Conservation (phyloP, 2,113 vertebrate species). For the Xiphophorus couchianus region DNA sequence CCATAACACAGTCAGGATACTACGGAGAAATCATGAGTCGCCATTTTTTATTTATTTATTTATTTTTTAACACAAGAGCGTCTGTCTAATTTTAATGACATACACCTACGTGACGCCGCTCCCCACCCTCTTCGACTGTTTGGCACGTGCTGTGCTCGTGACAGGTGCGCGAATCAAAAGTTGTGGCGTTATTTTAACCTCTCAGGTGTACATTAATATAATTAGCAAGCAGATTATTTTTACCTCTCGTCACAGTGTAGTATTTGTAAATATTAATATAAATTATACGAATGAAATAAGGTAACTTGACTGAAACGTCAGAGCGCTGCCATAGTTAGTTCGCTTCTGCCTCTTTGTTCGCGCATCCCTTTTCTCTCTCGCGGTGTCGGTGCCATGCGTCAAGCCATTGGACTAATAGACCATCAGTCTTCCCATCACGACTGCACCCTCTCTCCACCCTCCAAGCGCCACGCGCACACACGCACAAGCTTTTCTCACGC, state of each 20-base stretch:
- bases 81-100: background rate
- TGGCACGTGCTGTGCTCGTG: background rate
- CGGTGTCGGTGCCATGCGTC: conserved; percentile 66
- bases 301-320: background rate
- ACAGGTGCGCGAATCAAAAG: background rate
- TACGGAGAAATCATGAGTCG: background rate
- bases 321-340: background rate
- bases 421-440: conserved; percentile 79
- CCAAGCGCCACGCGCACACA: conserved; percentile 20
- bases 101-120: background rate
- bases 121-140: background rate
- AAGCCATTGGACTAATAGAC: conserved; percentile 37
- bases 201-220: no score
- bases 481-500: conserved; percentile 10
- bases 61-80: background rate
- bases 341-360: background rate
- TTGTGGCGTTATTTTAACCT: background rate
- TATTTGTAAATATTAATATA: no score
- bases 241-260: no score
- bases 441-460: conserved; percentile 31
- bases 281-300: no score
- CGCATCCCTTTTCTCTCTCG: conserved; percentile 39
- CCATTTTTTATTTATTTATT: background rate
- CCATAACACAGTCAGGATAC: background rate
- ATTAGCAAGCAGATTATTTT: no score